Percentiles rank a stretch among this genome's conserved stretches.
Evolutionary conservation across 1,140 invertebrate genomes (phyloP).

Genomic region (Drosophila azteca): DNA sequence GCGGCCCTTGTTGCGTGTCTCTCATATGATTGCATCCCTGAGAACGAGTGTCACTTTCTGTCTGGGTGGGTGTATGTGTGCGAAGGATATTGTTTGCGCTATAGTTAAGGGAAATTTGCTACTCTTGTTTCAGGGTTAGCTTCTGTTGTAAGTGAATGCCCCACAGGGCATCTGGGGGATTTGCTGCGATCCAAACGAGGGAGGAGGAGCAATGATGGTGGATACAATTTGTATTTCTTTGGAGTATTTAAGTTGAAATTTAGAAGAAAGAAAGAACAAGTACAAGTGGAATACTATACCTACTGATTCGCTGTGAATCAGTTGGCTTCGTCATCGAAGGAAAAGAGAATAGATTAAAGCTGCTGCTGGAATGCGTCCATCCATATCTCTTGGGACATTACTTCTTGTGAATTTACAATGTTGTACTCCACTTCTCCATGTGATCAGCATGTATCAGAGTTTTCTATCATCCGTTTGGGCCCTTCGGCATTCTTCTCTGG

Average conservation of each 20-base stretch:
- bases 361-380: too few relatives aligned
- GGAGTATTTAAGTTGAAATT: too few relatives aligned
- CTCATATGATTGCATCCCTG: constrained; percentile 21
- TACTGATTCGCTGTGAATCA: too few relatives aligned
- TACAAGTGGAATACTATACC: too few relatives aligned
- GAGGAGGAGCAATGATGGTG: not conserved
- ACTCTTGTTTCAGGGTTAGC: constrained; percentile 31
- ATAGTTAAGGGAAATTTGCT: constrained; percentile 6
- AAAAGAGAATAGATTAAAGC: too few relatives aligned
- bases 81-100: constrained; percentile 11
- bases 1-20: constrained; percentile 39
- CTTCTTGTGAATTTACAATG: not conserved
- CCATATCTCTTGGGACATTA: too few relatives aligned
- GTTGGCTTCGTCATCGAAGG: too few relatives aligned
- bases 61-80: constrained; percentile 10
- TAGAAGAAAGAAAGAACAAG: too few relatives aligned
- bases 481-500: constrained; percentile 39
- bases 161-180: not conserved
- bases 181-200: not conserved
- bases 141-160: constrained; percentile 18
- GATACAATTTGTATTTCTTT: too few relatives aligned
- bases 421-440: not conserved
- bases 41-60: constrained; percentile 11
- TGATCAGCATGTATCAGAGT: constrained; percentile 15
- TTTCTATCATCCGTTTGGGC: constrained; percentile 26